These are phyloP conservation scores for Ceraclea dissimilis DNA, from an alignment of 2,888 invertebrate species.

Conservation along the genomic window DNA sequence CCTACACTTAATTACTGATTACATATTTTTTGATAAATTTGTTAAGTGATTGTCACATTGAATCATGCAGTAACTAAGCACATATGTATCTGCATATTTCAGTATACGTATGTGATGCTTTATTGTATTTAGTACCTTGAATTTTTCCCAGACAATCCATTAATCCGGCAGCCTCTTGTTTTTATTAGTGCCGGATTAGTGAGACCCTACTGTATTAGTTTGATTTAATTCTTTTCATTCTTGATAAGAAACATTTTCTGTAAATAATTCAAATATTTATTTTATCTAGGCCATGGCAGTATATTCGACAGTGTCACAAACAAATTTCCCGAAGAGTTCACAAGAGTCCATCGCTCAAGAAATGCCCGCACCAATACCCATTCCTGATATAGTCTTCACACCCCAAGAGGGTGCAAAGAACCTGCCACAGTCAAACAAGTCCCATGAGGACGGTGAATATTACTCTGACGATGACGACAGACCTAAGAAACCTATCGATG, in stretches of 20 bases:
- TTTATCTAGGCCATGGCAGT: constrained; percentile 53
- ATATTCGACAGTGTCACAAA: constrained; percentile 48
- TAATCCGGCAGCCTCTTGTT: no score
- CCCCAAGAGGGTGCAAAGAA: not conserved
- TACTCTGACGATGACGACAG: constrained; percentile 48
- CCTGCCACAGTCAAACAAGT: constrained; percentile 27
- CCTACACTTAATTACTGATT: not conserved
- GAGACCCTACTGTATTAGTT: no score
- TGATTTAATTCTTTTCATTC: no score
- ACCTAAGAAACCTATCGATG: constrained; percentile 26
- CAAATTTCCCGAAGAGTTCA: constrained; percentile 11
- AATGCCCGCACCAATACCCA: not conserved
- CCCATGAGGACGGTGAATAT: constrained; percentile 41
- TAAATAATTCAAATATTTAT: no score
- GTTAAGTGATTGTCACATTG: not conserved
- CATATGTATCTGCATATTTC: no score
- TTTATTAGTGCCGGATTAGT: no score
- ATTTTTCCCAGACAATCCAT: no score
- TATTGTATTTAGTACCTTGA: no score
- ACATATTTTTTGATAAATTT: not conserved
- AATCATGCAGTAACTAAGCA: no score
- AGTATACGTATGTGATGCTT: no score
- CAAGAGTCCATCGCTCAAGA: not conserved
- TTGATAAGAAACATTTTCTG: no score
- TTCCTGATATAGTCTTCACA: not conserved